Evolutionary conservation across 1,140 invertebrate genomes (phyloP).

Genomic region (Uloborus diversus): DNA sequence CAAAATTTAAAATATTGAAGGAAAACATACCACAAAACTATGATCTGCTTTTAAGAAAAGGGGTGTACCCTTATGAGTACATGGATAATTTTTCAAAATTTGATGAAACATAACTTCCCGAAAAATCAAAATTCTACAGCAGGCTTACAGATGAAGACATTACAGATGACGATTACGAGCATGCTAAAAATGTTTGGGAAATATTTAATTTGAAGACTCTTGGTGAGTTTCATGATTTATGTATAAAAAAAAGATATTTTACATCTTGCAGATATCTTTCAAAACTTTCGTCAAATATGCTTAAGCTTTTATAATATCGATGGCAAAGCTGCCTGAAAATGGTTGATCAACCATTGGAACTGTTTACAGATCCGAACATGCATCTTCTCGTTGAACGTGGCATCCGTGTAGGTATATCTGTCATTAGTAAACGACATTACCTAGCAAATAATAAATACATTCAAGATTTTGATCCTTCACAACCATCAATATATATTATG

Average conservation of each 20-base stretch:
- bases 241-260: constrained; percentile 45
- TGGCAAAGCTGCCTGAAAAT: constrained; percentile 1
- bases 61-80: constrained; percentile 22
- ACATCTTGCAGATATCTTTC: constrained; percentile 59
- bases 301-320: not conserved
- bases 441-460: constrained; percentile 2
- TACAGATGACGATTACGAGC: not conserved
- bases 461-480: not conserved
- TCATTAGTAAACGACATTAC: not conserved
- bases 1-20: not conserved
- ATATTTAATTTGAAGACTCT: constrained; percentile 57
- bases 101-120: not conserved
- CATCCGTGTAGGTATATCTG: not conserved
- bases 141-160: not conserved
- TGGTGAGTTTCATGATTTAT: constrained; percentile 41
- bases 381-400: constrained; percentile 19
- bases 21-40: not conserved
- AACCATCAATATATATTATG: constrained; percentile 55
- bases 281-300: constrained; percentile 59
- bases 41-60: not conserved
- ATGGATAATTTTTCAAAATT: not conserved
- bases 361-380: constrained; percentile 19
- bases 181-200: constrained; percentile 58
- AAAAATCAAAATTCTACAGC: not conserved
- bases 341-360: not conserved